Evolutionary conservation across 2,888 invertebrate species (phyloP).

Genomic region (Stegana nigrithorax): DNA sequence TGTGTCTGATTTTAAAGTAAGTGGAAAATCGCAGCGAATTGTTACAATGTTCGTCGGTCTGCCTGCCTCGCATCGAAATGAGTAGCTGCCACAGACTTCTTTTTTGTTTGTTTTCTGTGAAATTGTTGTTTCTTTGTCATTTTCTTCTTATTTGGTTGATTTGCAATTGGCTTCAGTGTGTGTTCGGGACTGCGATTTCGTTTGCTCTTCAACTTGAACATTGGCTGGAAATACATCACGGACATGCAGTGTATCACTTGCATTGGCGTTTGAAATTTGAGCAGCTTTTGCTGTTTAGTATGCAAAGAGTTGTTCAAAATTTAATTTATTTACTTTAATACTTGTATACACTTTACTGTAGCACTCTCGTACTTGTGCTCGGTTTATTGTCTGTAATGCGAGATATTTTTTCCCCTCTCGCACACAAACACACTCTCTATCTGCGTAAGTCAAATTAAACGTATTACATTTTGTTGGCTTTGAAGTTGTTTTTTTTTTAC

Average conservation of each 20-base stretch:
- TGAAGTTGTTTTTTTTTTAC: conserved; percentile 46
- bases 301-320: conserved; percentile 53
- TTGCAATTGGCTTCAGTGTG: too few species aligned
- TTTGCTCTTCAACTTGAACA: too few species aligned
- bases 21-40: conserved; percentile 61
- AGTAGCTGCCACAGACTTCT: conserved; percentile 12
- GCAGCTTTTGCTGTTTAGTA: conserved; percentile 43
- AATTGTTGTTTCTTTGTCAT: background rate
- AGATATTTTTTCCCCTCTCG: conserved; percentile 37
- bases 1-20: conserved; percentile 44
- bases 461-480: conserved; percentile 55
- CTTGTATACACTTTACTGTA: conserved; percentile 13
- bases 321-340: conserved; percentile 55
- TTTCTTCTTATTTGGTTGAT: too few species aligned
- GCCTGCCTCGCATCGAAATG: conserved; percentile 13
- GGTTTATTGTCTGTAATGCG: conserved; percentile 58
- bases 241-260: conserved; percentile 2
- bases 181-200: too few species aligned
- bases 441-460: conserved; percentile 36
- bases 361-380: conserved; percentile 19
- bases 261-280: conserved; percentile 14
- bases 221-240: too few species aligned
- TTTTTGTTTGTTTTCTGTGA: background rate
- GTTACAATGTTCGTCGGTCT: conserved; percentile 43
- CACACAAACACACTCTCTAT: conserved; percentile 7